Conservation (phyloP, 2,888 invertebrate genomes). For the Sphecodes monilicornis region DNA sequence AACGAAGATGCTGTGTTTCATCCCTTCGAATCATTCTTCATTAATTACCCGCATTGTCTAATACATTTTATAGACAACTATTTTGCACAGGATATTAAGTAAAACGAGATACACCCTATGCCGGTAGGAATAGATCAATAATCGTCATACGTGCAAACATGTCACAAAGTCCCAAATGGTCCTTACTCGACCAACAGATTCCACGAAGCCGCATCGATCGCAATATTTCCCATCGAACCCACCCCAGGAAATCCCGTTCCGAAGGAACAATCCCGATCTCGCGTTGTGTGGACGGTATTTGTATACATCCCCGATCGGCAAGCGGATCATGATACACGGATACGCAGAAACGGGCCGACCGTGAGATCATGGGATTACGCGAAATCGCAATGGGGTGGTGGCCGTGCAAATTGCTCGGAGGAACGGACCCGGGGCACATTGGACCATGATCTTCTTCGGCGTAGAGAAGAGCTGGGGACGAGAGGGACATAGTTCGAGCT, state of each 20-base stretch:
- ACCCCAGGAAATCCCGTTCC: not conserved
- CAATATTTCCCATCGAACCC: not conserved
- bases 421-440: slow-evolving; percentile 23
- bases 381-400: slow-evolving; percentile 30
- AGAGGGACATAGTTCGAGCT: slow-evolving; percentile 35
- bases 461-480: not conserved
- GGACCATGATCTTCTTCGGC: slow-evolving; percentile 17
- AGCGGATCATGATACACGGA: slow-evolving; percentile 57
- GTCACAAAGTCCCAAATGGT: not conserved
- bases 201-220: not conserved
- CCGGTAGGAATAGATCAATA: not conserved
- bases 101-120: not conserved
- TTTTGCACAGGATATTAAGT: not conserved
- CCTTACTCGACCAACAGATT: not conserved
- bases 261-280: not conserved
- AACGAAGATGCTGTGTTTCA: no score
- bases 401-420: slow-evolving; percentile 58
- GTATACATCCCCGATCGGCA: slow-evolving; percentile 37
- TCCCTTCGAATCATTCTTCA: no score
- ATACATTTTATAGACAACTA: not conserved
- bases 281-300: not conserved
- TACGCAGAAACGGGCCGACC: slow-evolving; percentile 46
- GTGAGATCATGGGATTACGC: slow-evolving; percentile 64
- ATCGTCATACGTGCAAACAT: not conserved
- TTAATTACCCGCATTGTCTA: no score